Evolutionary conservation across 2,888 invertebrate species (phyloP), one percentile per base, ranked within the genome.

Genomic region (Isoperla grammatica): DNA sequence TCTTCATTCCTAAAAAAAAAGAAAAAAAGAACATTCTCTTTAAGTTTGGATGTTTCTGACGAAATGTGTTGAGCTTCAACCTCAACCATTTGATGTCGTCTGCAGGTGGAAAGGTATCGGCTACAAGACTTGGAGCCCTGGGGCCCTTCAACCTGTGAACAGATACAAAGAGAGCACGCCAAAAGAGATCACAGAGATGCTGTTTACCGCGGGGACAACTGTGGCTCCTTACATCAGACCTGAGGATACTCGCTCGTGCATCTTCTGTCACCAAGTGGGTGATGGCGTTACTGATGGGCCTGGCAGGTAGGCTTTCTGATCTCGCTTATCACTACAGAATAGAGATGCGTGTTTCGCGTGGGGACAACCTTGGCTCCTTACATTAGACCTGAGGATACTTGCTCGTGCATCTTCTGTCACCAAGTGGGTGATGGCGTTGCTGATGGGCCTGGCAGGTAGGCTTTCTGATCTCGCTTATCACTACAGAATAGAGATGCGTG

Each of bases 221-320:
- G 84, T 90, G 13, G 84, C 84, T 71, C 89, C 90, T 1, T 75
- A 78, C 15, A 81, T 80, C 66, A 82, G 87, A 61, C 84, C 85
- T 8, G 88, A 91, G 59, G 95, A 98, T 74, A 80, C 81, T 11
- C 81, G 98, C 20, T 82, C 84, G 57, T 98, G 97, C 73, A 87
- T 92, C 72, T 85, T 98, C 71, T 98, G 97, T 73, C 88, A 89
- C 66, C 83, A 85, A 64, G 80, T 84, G 65, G 95, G 96, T 0
- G 97, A 98, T 74, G 91, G 91, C 1, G 87, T 89, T 0, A 88
- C 91, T 0, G 92, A 96, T 71, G 96, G 96, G 1, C 89, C 95
- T 6, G 94, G 93, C 4, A 81, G 79, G 79, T 78, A 68, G 66
- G 35, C 42, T 15, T 56, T 17, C 19, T 1, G 22, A 53, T 15